phyloP scores from a whole-genome alignment of 1,140 invertebrate species.

The Drosophila asahinai region DNA sequence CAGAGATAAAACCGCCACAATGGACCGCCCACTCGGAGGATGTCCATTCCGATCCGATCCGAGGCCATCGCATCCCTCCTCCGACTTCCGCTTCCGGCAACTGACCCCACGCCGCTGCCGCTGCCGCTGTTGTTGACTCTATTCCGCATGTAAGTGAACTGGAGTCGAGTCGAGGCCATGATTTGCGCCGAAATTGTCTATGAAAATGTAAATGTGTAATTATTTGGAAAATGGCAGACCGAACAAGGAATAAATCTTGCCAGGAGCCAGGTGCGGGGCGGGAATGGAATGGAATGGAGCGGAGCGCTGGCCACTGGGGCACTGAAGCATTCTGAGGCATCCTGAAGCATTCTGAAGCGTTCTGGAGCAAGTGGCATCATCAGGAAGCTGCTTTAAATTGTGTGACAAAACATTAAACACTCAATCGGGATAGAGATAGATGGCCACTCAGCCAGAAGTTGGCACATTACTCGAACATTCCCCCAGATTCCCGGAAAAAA shows the following conservation, averaged over 20 bases:
- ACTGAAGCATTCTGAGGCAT: neutral
- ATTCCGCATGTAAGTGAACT: slow-evolving; percentile 55
- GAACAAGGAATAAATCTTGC: slow-evolving; percentile 52
- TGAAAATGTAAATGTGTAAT: slow-evolving; percentile 83
- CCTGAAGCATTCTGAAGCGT: neutral
- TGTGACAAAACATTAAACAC: slow-evolving; percentile 73
- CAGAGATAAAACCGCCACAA: slow-evolving; percentile 71
- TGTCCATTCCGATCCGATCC: slow-evolving; percentile 9
- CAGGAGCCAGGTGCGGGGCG: slow-evolving; percentile 23
- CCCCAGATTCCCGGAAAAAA: neutral
- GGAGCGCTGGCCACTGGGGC: slow-evolving; percentile 1
- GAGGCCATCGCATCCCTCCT: neutral
- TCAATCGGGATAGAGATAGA: slow-evolving; percentile 36
- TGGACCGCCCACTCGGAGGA: slow-evolving; percentile 34
- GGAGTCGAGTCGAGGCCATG: slow-evolving; percentile 69
- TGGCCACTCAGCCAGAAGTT: slow-evolving; percentile 52
- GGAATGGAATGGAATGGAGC: neutral
- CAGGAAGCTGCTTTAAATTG: slow-evolving; percentile 69
- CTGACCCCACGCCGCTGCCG: slow-evolving; percentile 13
- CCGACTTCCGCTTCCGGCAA: slow-evolving; percentile 66
- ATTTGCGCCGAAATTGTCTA: slow-evolving; percentile 68
- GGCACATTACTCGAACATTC: slow-evolving; percentile 17
- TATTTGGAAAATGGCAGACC: slow-evolving; percentile 75
- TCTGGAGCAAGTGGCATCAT: slow-evolving; percentile 26
- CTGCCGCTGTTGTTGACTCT: slow-evolving; percentile 53